phyloP scores from a whole-genome alignment of 1,140 invertebrate species.

The Gonatopus flavifemur region DNA sequence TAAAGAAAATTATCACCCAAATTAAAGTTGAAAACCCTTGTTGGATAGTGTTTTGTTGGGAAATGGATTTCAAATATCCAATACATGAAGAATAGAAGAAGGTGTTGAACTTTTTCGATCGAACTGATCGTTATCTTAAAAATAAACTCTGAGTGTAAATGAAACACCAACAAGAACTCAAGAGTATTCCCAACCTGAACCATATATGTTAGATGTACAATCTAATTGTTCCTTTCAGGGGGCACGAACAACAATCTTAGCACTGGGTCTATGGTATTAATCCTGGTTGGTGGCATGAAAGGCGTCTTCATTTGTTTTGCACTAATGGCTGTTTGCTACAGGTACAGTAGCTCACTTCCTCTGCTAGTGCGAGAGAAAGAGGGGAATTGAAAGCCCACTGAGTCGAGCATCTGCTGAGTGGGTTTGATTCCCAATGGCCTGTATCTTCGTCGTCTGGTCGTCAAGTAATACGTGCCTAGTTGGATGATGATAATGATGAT shows the following conservation, averaged over 20 bases:
- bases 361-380: too few species aligned
- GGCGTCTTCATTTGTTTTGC: conserved; percentile 93
- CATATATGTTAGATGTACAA: conserved; percentile 21
- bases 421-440: conserved; percentile 42
- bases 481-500: conserved; percentile 39
- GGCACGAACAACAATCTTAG: conserved; percentile 77
- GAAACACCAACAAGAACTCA: too few species aligned
- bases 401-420: conserved; percentile 21
- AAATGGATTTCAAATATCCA: too few species aligned
- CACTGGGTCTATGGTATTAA: conserved; percentile 86
- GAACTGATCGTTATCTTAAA: too few species aligned
- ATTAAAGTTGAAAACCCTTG: too few species aligned
- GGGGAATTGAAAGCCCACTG: conserved; percentile 24
- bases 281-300: conserved; percentile 88
- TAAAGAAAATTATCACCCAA: too few species aligned
- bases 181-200: too few species aligned
- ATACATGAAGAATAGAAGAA: too few species aligned
- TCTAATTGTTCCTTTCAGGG: conserved; percentile 61
- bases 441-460: too few species aligned
- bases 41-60: too few species aligned
- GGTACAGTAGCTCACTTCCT: conserved; percentile 68
- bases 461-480: conserved; percentile 52
- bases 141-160: too few species aligned
- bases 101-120: too few species aligned
- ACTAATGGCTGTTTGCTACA: conserved; percentile 93